Evolutionary conservation across 2,888 invertebrate species (phyloP).

Genomic region (Adelognathus sp.): DNA sequence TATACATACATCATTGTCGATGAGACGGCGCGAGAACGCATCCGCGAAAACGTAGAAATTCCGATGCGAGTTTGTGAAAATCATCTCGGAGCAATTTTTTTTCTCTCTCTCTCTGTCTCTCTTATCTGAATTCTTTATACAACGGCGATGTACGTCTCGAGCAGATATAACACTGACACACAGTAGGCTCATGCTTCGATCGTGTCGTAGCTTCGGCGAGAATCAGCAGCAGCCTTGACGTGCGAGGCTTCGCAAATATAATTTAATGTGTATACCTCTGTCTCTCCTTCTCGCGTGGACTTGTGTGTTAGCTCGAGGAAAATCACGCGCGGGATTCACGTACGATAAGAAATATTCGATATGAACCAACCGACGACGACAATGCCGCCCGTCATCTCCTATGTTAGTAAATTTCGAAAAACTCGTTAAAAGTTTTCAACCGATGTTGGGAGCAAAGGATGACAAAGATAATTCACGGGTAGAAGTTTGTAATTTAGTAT

Average conservation of each 20-base stretch:
- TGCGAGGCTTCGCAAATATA: constrained; percentile 34
- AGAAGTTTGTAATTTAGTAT: too few species aligned
- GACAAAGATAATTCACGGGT: not conserved
- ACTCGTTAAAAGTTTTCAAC: not conserved
- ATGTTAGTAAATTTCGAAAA: not conserved
- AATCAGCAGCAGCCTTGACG: constrained; percentile 18
- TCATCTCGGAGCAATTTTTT: not conserved
- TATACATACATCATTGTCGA: not conserved
- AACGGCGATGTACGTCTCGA: not conserved
- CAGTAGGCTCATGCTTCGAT: constrained; percentile 1
- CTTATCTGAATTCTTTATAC: constrained; percentile 17
- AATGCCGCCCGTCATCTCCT: not conserved
- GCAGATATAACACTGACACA: not conserved
- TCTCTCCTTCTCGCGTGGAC: not conserved
- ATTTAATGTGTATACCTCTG: constrained; percentile 26
- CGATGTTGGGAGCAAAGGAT: not conserved
- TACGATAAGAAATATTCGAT: constrained; percentile 14
- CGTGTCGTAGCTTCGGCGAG: not conserved
- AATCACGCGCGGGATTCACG: constrained; percentile 7
- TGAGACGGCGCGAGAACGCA: not conserved
- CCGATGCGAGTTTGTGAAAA: not conserved
- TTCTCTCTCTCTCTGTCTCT: not conserved
- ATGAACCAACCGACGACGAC: not conserved
- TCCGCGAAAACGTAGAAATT: not conserved
- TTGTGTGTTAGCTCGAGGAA: constrained; percentile 19